Base-by-base conservation (phyloP, 2,113 vertebrate species). In the Clarias magur region DNA sequence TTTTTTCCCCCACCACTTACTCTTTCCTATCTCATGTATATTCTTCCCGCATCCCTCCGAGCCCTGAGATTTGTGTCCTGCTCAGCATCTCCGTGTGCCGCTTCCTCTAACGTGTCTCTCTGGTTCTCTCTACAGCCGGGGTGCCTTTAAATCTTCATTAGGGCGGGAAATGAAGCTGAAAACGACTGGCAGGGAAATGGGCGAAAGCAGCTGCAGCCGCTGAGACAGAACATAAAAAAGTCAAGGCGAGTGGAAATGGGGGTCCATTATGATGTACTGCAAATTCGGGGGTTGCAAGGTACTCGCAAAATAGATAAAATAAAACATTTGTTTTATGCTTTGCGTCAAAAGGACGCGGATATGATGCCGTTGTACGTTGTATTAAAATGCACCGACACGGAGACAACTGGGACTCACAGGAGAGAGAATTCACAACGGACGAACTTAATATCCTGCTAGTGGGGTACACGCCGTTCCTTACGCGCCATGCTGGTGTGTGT, bases 111-210 rank as follows among this genome's bases (percentile, higher is more conserved):
- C 25, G 30, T 67, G 75, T 73, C 72, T 73, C 82, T 42, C 38
- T 82, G 59, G 80, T 85, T 83, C 70, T 85, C 15, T 54, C 68
- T 59, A 23, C 90, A 90, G 90, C 90, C 86, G 89, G 21, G 70
- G 90, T 92, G 93, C 91, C 93, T 95, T 94, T 95, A 94, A 95
- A 95, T 95, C 95, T 95, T 96, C 94, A 95, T 96, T 96, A 96
- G 92, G 88, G 91, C 68, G 91, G 91, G 93, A 96, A 95, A 95
- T 95, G 95, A 95, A 95, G 94, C 94, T 93, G 92, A 95, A 95
- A 95, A 95, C 92, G 92, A 95, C 92, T 94, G 94, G 92, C 93
- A 93, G 93, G 92, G 86, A 91, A 92, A 95, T 88, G 92, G 91
- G 92, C 93, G 89, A 93, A 94, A 94, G 94, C 94, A 95, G 94